phyloP scores from a whole-genome alignment of 2,888 invertebrate genomes.

The Lasioglossum malachurum region DNA sequence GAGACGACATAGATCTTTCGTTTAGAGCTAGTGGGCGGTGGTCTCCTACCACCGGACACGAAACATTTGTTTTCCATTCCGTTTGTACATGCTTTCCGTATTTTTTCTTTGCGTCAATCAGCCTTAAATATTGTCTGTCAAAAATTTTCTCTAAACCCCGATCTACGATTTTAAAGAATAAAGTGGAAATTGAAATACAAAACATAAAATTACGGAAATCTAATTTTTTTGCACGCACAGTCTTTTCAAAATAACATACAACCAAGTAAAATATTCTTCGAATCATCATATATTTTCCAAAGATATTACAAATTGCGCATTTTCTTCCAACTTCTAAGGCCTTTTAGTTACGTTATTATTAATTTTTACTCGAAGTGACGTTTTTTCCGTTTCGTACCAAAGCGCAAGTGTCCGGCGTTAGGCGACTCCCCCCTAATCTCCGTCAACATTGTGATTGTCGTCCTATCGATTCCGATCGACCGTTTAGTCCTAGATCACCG shows the following conservation, averaged over 20 bases:
- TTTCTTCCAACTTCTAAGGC: background rate
- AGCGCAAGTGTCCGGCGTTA: background rate
- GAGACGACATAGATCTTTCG: background rate
- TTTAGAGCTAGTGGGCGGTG: background rate
- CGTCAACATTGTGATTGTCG: background rate
- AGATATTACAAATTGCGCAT: background rate
- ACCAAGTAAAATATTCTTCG: background rate
- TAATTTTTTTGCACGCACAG: no score
- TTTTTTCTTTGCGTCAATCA: background rate
- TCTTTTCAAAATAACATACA: background rate
- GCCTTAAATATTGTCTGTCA: background rate
- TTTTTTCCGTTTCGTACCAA: background rate
- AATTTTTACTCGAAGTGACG: background rate
- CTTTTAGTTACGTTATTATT: background rate
- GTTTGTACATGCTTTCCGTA: background rate
- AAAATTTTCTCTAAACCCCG: no score
- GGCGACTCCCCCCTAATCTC: background rate
- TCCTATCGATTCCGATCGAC: constrained; percentile 18
- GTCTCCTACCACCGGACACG: background rate
- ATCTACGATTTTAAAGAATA: no score
- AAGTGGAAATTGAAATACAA: background rate
- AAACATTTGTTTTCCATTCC: background rate
- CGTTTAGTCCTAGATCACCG: constrained; percentile 29
- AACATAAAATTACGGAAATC: no score
- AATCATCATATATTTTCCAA: background rate